phyloP scores from a whole-genome alignment of 2,113 vertebrate species.

The Prunella himalayana region DNA sequence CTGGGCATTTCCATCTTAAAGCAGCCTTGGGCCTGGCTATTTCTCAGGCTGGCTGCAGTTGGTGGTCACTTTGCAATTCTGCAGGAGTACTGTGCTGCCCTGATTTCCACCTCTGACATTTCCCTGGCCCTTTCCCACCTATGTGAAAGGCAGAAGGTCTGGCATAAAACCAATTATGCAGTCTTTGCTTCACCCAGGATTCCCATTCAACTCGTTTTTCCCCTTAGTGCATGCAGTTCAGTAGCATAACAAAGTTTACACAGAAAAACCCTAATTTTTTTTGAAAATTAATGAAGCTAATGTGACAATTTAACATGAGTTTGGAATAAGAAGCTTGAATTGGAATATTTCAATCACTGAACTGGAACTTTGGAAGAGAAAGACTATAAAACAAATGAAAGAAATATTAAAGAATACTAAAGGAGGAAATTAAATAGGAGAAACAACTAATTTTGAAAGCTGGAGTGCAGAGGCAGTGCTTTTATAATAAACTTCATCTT shows the following conservation, averaged over 20 bases:
- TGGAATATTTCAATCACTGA: background rate
- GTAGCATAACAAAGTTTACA: background rate
- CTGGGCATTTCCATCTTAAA: background rate
- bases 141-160: slow-evolving; percentile 11
- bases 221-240: background rate
- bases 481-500: background rate
- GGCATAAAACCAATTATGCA: slow-evolving; percentile 22
- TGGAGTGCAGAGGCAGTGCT: background rate
- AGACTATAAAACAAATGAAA: background rate
- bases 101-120: slow-evolving; percentile 46
- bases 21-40: background rate
- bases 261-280: background rate
- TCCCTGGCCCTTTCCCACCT: background rate
- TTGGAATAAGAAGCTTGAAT: background rate
- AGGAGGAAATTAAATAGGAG: background rate
- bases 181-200: background rate
- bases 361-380: background rate
- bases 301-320: fast-evolving
- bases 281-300: background rate
- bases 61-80: slow-evolving; percentile 4
- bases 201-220: background rate
- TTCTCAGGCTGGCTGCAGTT: background rate
- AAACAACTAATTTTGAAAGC: background rate
- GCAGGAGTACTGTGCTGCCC: background rate
- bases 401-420: background rate